Base-by-base conservation (phyloP, 1,140 invertebrate species). In the Heliconius himera region DNA sequence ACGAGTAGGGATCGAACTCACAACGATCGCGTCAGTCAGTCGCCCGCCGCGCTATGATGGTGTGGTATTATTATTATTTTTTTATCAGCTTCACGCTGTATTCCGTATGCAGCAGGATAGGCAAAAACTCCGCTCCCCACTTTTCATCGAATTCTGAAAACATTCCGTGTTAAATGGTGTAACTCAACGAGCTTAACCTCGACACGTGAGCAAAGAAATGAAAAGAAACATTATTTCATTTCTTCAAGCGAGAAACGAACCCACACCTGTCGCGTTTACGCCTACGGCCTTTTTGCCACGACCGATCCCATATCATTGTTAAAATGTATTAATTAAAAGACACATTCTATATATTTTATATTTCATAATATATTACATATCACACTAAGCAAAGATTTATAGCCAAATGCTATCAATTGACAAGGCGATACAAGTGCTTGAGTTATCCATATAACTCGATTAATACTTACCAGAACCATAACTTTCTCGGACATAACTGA, bases 401-500 rank as follows among this genome's bases (percentile, higher is more conserved):
- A 70, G 26, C 13, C 22, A 54, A 75, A 75, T 75, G 54, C 56
- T 29, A 76, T 76, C 75, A 70, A 76, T 70, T 36, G 51, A 78
- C 51, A 29, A 72, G 46, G 26, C 16, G 18, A 60, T 33, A 78
- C 76, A 73, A 74, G 77, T 22, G 75, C 38, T 46, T 71, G 51
- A 70, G 26, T 71, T 36, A 46, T 36, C 66, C 18, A 70, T 29
- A 36, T 46, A 73, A 74, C 54, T 77, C 66, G 75, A 77, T 71
- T 77, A 77, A 77, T 77, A 77, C 74, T 6, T 70, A 54, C 33
- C 41, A 3, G 74, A n/a, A 13, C 8, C 79, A 87, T 90, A 87
- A 92, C 89, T 90, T 91, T 91, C 91, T 89, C 88, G 83, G 86
- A 78, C 88, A 84, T 82, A 85, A 85, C 82, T 76, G 71, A 70